A percentile compares a stretch with the other conserved stretches of the same genome.
phyloP scores from a whole-genome alignment of 2,888 invertebrate genomes.

The Oscheius onirici region DNA sequence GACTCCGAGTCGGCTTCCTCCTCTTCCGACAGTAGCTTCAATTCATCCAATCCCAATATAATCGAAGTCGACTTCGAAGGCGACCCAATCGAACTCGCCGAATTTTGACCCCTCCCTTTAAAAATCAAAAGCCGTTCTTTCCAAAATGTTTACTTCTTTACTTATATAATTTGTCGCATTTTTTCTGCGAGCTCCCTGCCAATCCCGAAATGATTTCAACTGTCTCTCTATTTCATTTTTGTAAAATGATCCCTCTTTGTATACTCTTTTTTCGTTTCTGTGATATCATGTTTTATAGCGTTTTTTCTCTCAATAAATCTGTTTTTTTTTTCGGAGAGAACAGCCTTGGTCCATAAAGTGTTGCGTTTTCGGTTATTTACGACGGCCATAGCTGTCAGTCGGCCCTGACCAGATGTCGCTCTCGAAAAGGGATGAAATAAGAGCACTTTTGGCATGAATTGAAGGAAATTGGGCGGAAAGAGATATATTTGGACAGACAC shows the following conservation, averaged over 20 bases:
- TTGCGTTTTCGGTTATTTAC: background rate
- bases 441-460: too few species aligned
- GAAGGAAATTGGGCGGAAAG: too few species aligned
- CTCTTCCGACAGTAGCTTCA: background rate
- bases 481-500: too few species aligned
- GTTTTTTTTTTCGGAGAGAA: background rate
- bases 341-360: background rate
- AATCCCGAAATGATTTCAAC: background rate
- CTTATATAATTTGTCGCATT: too few species aligned
- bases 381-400: background rate
- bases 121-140: background rate
- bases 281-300: too few species aligned
- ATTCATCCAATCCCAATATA: background rate
- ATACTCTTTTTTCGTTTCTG: background rate
- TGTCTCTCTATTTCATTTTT: background rate
- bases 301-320: background rate
- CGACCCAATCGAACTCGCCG: constrained; percentile 16
- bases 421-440: background rate
- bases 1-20: background rate
- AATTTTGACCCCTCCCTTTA: constrained; percentile 5
- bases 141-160: background rate
- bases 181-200: background rate
- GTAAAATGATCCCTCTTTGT: background rate
- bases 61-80: constrained; percentile 10
- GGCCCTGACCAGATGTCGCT: background rate